Evolutionary conservation across 92 coral and sea anemone species (phyloP).

Genomic region (Palythoa grandiflora): DNA sequence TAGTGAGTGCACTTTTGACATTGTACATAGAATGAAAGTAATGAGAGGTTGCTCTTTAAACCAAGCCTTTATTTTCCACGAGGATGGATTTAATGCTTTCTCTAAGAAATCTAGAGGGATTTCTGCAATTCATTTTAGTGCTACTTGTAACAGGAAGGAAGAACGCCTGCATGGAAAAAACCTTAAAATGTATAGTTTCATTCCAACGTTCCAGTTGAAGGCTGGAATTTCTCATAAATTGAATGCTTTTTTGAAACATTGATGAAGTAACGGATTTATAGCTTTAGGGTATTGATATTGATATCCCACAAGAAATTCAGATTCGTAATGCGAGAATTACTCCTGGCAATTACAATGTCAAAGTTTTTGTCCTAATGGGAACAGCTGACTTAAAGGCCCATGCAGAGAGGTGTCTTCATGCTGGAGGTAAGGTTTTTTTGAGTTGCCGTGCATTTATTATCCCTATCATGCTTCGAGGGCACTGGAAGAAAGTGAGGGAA

Average conservation of each 20-base stretch:
- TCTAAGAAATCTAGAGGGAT: slow-evolving; percentile 52
- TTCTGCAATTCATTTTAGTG: slow-evolving; percentile 47
- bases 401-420: slow-evolving; percentile 48
- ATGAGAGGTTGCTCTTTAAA: slow-evolving; percentile 54
- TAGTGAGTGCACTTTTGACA: slow-evolving; percentile 31
- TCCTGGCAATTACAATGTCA: slow-evolving; percentile 48
- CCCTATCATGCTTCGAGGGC: background rate
- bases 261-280: slow-evolving; percentile 52
- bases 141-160: slow-evolving; percentile 52
- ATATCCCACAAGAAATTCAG: background rate
- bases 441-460: background rate
- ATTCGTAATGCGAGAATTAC: background rate
- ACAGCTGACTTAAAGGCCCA: slow-evolving; percentile 58
- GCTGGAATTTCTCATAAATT: slow-evolving; percentile 65
- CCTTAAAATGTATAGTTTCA: slow-evolving; percentile 43
- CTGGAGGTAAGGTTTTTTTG: slow-evolving; percentile 36
- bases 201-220: slow-evolving; percentile 51
- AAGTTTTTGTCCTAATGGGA: slow-evolving; percentile 50
- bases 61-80: slow-evolving; percentile 58
- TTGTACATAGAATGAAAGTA: background rate
- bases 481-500: background rate
- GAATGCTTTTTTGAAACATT: slow-evolving; percentile 64
- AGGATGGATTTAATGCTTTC: slow-evolving; percentile 57
- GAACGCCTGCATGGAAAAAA: slow-evolving; percentile 20
- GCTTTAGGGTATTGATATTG: slow-evolving; percentile 12